Base-by-base conservation (phyloP, 2,888 invertebrate species). In the Chironomus tentans region DNA sequence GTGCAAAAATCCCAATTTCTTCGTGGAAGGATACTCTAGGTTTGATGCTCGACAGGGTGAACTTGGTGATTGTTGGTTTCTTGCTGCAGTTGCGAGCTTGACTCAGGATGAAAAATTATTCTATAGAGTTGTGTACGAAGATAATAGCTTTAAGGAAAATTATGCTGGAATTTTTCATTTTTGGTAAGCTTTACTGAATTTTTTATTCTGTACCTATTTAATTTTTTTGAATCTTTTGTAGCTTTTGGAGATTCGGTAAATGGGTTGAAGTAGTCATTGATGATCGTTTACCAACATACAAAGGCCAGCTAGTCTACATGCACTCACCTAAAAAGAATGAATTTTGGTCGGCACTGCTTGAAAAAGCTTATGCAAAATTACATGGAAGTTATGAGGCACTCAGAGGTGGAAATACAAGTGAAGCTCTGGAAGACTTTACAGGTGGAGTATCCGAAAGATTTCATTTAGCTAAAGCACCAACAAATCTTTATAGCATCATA, bases 381-480 rank as follows among this genome's bases (percentile, higher is more conserved):
- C 94, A 96, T 83, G 98, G 98, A 1, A 97, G 96, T 0, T 99
- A 99, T 83, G 99, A 99, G 82, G 94, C 97, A 0, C 87, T 99
- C 0, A 97, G 96, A 83, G 98, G 98, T 38, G 98, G 99, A n/a
- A 94, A 96, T 0, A 97, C 98, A 0, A 94, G 95, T 81, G 99
- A 99, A 83, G 99, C 98, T 0, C 95, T 99, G 93, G 98, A 98
- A 84, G 99, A 99, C 86, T 98, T 99, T 83, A 98, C 98, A 0
- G 96, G 96, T 0, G 97, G 96, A 4, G 94, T 96, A 0, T 93
- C 94, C 0, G 96, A 96, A 82, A 92, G 94, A 91, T 97, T 95
- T 82, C 94, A 96, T 80, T 87, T 97, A 80, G 87, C 90, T 10
- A 89, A 93, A 77, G 87, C 91, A 24, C 96, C 96, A 0, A 88